Evolutionary conservation across 2,113 vertebrate species (phyloP).

Genomic region (Maccullochella peelii): DNA sequence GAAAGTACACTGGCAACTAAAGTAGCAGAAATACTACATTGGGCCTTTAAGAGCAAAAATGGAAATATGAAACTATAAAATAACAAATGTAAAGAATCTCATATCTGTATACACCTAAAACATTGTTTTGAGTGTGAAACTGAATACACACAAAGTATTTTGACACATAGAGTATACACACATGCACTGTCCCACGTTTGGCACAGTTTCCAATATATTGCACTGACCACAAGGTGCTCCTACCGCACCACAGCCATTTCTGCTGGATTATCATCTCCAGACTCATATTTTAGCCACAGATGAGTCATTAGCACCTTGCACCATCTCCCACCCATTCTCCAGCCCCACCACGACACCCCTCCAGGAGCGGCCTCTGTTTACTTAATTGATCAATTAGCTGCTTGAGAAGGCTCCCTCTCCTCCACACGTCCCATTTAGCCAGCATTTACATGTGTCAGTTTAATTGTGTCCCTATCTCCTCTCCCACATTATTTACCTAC

Average conservation of each 20-base stretch:
- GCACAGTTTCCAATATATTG: constrained; percentile 1
- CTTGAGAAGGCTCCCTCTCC: constrained; percentile 68
- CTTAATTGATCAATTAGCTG: constrained; percentile 83
- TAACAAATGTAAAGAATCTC: background rate
- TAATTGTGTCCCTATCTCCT: constrained; percentile 76
- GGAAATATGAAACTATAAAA: background rate
- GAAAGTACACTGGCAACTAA: constrained; percentile 5
- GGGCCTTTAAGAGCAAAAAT: background rate
- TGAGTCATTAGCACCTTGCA: constrained; percentile 70
- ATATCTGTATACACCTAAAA: background rate
- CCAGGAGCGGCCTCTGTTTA: constrained; percentile 72
- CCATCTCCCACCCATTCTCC: constrained; percentile 62
- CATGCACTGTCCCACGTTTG: background rate
- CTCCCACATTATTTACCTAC: constrained; percentile 77
- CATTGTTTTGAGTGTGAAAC: background rate
- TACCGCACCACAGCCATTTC: constrained; percentile 8
- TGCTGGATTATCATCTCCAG: constrained; percentile 53
- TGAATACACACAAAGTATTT: background rate
- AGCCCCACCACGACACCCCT: constrained; percentile 30
- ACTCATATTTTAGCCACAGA: constrained; percentile 59
- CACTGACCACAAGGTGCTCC: constrained; percentile 32
- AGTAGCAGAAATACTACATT: background rate
- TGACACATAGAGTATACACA: background rate
- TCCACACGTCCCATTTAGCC: constrained; percentile 68
- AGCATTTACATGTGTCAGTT: constrained; percentile 78